phyloP scores from a whole-genome alignment of 2,113 vertebrate species.

The Dendrocopos noguchii region DNA sequence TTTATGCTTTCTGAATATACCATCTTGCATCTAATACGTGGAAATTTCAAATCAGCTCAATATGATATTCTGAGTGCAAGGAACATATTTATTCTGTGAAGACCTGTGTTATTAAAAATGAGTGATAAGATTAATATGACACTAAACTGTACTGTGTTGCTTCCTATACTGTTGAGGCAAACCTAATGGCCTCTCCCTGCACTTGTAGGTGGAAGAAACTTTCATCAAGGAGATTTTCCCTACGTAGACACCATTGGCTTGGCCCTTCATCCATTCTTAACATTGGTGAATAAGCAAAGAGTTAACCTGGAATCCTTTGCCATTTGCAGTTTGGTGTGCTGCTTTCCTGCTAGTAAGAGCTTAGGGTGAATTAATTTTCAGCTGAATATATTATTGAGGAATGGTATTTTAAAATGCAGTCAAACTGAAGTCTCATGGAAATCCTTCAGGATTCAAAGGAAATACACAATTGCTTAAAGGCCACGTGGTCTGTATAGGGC shows the following conservation, averaged over 20 bases:
- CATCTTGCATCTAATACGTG: background rate
- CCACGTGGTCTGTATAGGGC: background rate
- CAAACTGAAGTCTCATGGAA: conserved; percentile 15
- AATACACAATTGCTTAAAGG: background rate
- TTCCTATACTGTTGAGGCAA: background rate
- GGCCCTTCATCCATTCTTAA: background rate
- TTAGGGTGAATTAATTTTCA: conserved; percentile 65
- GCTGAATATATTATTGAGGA: conserved; percentile 74
- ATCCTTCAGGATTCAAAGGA: conserved; percentile 8
- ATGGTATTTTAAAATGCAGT: conserved; percentile 72
- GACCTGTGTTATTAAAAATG: background rate
- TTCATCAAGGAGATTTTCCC: background rate
- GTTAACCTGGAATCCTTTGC: conserved; percentile 46
- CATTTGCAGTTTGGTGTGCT: conserved; percentile 17
- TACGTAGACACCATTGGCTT: background rate
- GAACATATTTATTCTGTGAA: background rate
- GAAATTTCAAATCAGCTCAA: background rate
- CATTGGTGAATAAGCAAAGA: background rate
- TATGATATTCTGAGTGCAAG: background rate
- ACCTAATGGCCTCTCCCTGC: background rate
- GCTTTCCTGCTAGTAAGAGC: conserved; percentile 51
- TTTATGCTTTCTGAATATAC: background rate
- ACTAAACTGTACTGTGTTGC: background rate
- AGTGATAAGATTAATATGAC: background rate
- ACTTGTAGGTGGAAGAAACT: background rate